These are phyloP conservation scores for Silurus asotus DNA, from an alignment of 2,113 vertebrate genomes.

Conservation along the genomic window DNA sequence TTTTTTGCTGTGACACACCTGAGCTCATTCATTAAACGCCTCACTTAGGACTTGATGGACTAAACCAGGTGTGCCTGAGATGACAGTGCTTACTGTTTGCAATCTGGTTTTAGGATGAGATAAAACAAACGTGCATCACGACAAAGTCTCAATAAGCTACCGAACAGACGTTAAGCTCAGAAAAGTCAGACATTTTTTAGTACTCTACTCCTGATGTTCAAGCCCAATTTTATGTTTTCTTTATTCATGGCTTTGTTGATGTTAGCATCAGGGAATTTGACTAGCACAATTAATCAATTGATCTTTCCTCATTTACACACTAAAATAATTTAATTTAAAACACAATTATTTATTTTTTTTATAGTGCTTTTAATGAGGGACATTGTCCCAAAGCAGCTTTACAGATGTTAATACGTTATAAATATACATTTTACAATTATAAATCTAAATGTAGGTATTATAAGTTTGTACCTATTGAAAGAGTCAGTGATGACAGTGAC, in stretches of 20 bases:
- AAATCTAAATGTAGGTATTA: too few relatives aligned
- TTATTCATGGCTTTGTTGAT: conserved; percentile 25
- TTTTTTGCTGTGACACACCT: conserved; percentile 32
- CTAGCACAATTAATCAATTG: background rate
- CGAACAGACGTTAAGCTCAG: background rate
- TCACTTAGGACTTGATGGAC: conserved; percentile 25
- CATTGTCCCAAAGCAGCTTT: too few relatives aligned
- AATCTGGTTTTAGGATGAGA: conserved; percentile 15
- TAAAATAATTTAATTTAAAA: background rate
- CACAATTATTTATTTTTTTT: background rate
- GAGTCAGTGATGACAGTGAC: too few relatives aligned
- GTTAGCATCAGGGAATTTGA: conserved; percentile 18
- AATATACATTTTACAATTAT: too few relatives aligned
- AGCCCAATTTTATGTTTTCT: background rate
- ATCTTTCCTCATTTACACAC: background rate
- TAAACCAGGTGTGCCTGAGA: conserved; percentile 30
- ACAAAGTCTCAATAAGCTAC: conserved; percentile 22
- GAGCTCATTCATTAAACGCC: conserved; percentile 37
- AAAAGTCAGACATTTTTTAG: background rate
- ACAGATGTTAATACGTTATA: too few relatives aligned
- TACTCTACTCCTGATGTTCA: background rate
- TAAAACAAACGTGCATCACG: conserved; percentile 17
- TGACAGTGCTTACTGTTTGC: conserved; percentile 9
- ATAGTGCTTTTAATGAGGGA: too few relatives aligned
- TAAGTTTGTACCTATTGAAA: too few relatives aligned